Evolutionary conservation across 2,113 vertebrate species (phyloP), one percentile per base, ranked within the genome.

Genomic region (Oreochromis tanganicae): DNA sequence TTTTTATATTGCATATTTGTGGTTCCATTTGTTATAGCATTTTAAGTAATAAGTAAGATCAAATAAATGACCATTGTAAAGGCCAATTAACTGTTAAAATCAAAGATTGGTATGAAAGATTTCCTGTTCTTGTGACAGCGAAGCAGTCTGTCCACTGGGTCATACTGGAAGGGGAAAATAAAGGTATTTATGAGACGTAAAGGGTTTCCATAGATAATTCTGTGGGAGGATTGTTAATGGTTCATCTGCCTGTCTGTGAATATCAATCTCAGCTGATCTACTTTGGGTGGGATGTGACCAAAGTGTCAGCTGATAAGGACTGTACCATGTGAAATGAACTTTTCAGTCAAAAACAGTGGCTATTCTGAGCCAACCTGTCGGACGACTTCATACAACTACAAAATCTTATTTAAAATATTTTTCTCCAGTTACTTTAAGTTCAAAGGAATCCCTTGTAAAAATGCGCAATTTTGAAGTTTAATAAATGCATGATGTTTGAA

Each of bases 51-150:
- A 43, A 68, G 19, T 21, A 68, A 4, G 21, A 24, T 71, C 0
- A 71, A 24, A 73, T 48, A 71, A 24, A 73, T 48, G 21, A 48
- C 5, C 5, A 3, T 11, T 73, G 29, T 73, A 11, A 73, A 7
- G 0, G 5, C n/a, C 38, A 24, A 71, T 71, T 17, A 17, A 48
- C 14, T 48, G 21, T 48, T 75, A 48, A 48, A 75, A 48, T 17
- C 0, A 29, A 46, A 46, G 41, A 46, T 27, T 17, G 38, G 9
- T 46, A 46, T 0, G 0, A 27, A 73, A 46, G 41, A 10, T 46
- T 73, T 73, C 68, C 68, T 27, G 41, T 73, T 27, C 68, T 46
- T 73, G 21, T 46, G 38, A 46, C 21, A 46, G 27, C 1, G 8
- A 73, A 46, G 21, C 5, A 27, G 8, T 38, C 61, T 4, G 32